Evolutionary conservation across 2,888 invertebrate species (phyloP).

Genomic region (Cinara cedri): DNA sequence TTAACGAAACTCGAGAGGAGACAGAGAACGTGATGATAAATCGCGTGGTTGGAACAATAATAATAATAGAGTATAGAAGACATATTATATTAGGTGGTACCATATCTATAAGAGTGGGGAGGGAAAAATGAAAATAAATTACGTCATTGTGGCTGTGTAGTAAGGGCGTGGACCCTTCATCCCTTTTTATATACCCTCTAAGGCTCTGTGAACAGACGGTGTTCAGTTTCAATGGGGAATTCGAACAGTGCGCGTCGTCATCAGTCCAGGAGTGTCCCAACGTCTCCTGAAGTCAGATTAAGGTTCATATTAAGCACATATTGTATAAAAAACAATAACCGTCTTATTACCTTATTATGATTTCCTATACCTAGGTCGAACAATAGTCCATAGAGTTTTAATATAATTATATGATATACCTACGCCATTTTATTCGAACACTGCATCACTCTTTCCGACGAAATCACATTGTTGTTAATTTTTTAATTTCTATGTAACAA

Average conservation of each 20-base stretch:
- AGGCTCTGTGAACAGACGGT: no score
- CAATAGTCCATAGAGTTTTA: constrained; percentile 4
- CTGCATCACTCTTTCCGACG: background rate
- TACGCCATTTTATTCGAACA: background rate
- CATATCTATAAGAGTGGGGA: background rate
- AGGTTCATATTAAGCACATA: constrained; percentile 34
- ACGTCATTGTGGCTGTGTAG: constrained; percentile 51
- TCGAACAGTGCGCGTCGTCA: constrained; percentile 57
- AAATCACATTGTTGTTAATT: constrained; percentile 49
- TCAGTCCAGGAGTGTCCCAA: constrained; percentile 55
- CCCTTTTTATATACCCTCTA: constrained; percentile 46
- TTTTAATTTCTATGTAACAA: constrained; percentile 34
- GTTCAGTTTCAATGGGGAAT: constrained; percentile 58
- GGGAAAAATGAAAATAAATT: constrained; percentile 52
- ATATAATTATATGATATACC: no score
- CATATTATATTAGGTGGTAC: background rate
- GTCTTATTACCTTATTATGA: background rate
- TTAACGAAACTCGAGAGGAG: constrained; percentile 16
- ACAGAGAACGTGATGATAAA: constrained; percentile 5
- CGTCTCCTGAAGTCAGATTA: constrained; percentile 54
- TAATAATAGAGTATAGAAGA: constrained; percentile 36
- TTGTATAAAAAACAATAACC: background rate
- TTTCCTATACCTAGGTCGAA: constrained; percentile 1
- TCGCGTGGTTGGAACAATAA: constrained; percentile 1
- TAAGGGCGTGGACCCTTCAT: constrained; percentile 52